Percentiles rank a stretch among this genome's conserved stretches.
These are phyloP conservation scores for Bombus haemorrhoidalis DNA, from an alignment of 1,140 invertebrate genomes.

Conservation along the genomic window DNA sequence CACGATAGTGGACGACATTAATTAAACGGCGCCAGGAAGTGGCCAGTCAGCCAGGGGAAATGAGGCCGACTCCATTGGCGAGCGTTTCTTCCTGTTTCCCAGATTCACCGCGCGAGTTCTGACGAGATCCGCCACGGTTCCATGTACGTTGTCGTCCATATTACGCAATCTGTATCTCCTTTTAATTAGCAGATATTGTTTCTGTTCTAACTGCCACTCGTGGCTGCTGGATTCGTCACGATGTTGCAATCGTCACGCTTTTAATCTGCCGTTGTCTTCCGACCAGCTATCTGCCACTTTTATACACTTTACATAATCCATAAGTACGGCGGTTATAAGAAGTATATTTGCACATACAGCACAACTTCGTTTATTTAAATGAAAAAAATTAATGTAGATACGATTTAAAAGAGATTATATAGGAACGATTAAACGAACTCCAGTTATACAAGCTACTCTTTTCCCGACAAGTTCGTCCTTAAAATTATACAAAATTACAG, in stretches of 20 bases:
- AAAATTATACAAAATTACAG: not conserved
- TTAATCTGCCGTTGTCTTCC: conserved; percentile 60
- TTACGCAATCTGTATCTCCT: conserved; percentile 52
- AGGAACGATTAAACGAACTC: no score
- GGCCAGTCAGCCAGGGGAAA: conserved; percentile 32
- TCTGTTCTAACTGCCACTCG: conserved; percentile 12
- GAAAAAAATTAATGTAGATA: no score
- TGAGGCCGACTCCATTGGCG: conserved; percentile 22
- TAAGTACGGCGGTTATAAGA: conserved; percentile 9
- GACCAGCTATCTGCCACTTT: conserved; percentile 27
- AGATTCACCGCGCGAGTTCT: not conserved
- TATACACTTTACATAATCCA: conserved; percentile 56
- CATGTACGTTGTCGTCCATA: not conserved
- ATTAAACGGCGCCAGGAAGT: conserved; percentile 49
- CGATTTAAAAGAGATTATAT: no score
- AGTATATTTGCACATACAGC: no score
- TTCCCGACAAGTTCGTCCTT: no score
- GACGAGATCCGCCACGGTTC: not conserved
- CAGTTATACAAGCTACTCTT: no score
- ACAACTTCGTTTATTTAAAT: no score
- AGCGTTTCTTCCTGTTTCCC: conserved; percentile 44
- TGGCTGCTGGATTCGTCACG: conserved; percentile 19
- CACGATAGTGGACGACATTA: conserved; percentile 31
- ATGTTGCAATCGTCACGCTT: conserved; percentile 55
- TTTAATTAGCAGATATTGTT: conserved; percentile 58